These are phyloP conservation scores for Andrena chrysosceles DNA, from an alignment of 2,888 invertebrate species.

Conservation along the genomic window DNA sequence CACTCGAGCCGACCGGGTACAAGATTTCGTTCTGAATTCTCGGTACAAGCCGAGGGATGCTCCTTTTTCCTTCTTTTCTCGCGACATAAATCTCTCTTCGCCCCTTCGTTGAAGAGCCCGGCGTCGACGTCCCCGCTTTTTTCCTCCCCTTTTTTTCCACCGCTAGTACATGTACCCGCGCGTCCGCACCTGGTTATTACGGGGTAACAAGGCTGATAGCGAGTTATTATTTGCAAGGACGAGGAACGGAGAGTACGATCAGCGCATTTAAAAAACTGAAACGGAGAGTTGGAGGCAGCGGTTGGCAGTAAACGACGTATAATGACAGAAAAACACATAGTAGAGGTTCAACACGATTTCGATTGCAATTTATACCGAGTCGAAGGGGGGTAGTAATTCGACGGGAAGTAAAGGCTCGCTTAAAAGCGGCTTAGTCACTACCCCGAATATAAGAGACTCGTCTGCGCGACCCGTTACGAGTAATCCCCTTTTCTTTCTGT, in stretches of 20 bases:
- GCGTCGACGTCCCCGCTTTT: conserved; percentile 43
- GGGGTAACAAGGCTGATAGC: conserved; percentile 48
- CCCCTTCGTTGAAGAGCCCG: conserved; percentile 52
- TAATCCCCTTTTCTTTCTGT: conserved; percentile 73
- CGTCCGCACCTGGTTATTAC: conserved; percentile 66
- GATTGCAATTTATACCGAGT: neutral
- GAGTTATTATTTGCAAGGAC: conserved; percentile 61
- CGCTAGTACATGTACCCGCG: conserved; percentile 43
- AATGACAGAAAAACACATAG: neutral
- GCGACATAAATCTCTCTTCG: conserved; percentile 71
- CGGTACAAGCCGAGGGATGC: conserved; percentile 46
- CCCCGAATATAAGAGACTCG: neutral
- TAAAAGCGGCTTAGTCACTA: conserved; percentile 18
- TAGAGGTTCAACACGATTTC: neutral
- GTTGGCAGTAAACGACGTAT: neutral
- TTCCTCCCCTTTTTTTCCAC: conserved; percentile 12
- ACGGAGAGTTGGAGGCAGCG: neutral
- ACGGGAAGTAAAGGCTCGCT: neutral
- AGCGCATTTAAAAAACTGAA: neutral
- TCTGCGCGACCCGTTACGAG: conserved; percentile 40
- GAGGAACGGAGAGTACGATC: conserved; percentile 22
- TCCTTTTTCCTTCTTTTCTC: conserved; percentile 57
- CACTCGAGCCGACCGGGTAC: conserved; percentile 43
- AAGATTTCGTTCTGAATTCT: conserved; percentile 69
- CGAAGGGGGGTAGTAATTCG: neutral